Conservation (phyloP, 2,113 vertebrate genomes). For the Neotragus pygmaeus region DNA sequence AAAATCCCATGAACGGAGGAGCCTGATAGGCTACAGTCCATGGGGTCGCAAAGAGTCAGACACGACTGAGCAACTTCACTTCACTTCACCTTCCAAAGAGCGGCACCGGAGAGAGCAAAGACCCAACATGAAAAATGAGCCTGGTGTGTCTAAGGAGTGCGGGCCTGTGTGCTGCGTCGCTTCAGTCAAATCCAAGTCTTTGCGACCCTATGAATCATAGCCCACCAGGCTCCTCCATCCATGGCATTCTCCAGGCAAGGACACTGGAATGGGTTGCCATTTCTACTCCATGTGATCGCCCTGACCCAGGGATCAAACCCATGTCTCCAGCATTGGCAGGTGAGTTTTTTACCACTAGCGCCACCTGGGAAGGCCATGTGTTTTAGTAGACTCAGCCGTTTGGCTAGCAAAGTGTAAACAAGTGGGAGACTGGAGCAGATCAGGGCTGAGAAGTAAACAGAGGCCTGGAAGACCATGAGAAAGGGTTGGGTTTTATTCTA, state of each 20-base stretch:
- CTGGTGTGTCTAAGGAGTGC: not conserved
- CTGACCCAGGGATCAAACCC: not conserved
- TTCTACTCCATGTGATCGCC: not conserved
- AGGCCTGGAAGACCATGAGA: not conserved
- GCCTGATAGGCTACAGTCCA: no score
- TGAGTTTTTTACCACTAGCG: not conserved
- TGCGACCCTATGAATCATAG: not conserved
- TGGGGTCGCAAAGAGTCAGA: no score
- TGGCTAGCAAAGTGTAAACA: not conserved
- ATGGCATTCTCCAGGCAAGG: not conserved
- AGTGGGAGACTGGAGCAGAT: not conserved
- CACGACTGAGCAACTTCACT: no score
- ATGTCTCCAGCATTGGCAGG: not conserved
- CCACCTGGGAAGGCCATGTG: not conserved
- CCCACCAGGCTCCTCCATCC: not conserved
- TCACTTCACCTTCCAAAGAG: not conserved
- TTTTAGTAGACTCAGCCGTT: not conserved
- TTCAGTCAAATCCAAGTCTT: not conserved
- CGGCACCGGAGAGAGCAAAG: not conserved
- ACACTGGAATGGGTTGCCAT: not conserved
- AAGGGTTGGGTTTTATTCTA: no score
- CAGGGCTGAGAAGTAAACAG: not conserved
- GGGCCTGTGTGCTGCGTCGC: accelerated
- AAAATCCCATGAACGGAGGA: no score
- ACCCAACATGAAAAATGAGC: not conserved